Base-by-base conservation (phyloP, 2,797 vertebrate species). In the Propithecus perrieri region DNA sequence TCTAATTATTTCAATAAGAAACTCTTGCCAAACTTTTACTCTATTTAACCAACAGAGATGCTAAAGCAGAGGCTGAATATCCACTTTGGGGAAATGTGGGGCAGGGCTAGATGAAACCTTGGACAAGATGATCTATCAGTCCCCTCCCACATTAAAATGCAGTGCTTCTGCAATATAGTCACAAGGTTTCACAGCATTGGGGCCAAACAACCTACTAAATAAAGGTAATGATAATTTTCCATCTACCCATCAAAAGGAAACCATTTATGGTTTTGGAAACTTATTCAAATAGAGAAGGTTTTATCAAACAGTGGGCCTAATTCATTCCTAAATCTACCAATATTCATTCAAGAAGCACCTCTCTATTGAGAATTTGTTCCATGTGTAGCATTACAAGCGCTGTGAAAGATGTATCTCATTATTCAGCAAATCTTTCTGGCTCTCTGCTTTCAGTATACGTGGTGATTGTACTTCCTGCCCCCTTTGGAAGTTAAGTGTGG, bases 1-100 rank as follows among this genome's bases (percentile, higher is more conserved):
- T 81, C 53, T 78, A 78, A 78, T 93, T 72, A 89, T 79, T 87
- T 95, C 38, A 79, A 33, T 85, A 46, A 61, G n/a, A 87, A 87
- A 81, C 4, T 50, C 88, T 96, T 76, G 35, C 61, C 75, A 69
- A 85, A 81, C 13, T 80, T 88, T 88, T 35, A 59, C 28, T 69
- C 38, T 78, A 30, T 74, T 85, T 83, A 65, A 61, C 85, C 61
- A 85, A 69, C 59, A 78, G 48, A 90, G 18, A 41, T 79, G 33
- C 69, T 59, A 48, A 43, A 35, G 35, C 28, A 71, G 30, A 84
- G n/a, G 18, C 24, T 87, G 50, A 91, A 48, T 35, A 15, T 20
- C 14, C 50, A 65, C 35, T 18, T 69, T 4, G 28, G 67, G 53
- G 22, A 80, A 41, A 26, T 13, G 11, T 7, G 46, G 55, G 69